phyloP scores from a whole-genome alignment of 2,888 invertebrate genomes.

The Macrosiphum euphorbiae region DNA sequence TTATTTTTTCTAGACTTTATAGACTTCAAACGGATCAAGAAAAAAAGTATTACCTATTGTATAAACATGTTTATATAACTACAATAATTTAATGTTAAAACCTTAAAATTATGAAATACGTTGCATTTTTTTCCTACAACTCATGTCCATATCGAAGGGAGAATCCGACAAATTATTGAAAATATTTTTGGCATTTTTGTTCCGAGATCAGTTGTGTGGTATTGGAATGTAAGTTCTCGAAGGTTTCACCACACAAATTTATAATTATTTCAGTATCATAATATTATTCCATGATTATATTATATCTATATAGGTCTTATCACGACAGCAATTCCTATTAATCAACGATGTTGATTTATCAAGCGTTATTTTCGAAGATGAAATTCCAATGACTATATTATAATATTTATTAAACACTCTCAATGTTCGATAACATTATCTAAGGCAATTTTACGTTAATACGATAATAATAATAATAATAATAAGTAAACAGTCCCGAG shows the following conservation, averaged over 20 bases:
- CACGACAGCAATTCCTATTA: background rate
- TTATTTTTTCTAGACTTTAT: background rate
- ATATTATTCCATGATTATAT: background rate
- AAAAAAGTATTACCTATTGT: background rate
- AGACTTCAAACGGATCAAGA: background rate
- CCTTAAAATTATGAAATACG: background rate
- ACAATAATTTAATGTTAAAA: background rate
- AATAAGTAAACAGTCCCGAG: background rate
- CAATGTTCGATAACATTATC: background rate
- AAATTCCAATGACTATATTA: background rate
- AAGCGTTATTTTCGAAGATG: background rate
- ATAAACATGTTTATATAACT: background rate
- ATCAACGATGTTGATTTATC: background rate
- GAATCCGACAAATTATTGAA: background rate
- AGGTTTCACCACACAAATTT: background rate
- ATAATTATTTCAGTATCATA: background rate
- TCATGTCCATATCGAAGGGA: background rate
- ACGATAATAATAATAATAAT: too few species aligned
- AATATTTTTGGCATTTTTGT: background rate
- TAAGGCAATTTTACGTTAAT: background rate
- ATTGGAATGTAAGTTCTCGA: background rate
- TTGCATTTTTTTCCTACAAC: background rate
- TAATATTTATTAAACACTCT: background rate
- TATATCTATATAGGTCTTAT: background rate
- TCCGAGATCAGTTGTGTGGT: background rate